Evolutionary conservation across 2,888 invertebrate genomes (phyloP).

Genomic region (Lacanobia wlatinum): DNA sequence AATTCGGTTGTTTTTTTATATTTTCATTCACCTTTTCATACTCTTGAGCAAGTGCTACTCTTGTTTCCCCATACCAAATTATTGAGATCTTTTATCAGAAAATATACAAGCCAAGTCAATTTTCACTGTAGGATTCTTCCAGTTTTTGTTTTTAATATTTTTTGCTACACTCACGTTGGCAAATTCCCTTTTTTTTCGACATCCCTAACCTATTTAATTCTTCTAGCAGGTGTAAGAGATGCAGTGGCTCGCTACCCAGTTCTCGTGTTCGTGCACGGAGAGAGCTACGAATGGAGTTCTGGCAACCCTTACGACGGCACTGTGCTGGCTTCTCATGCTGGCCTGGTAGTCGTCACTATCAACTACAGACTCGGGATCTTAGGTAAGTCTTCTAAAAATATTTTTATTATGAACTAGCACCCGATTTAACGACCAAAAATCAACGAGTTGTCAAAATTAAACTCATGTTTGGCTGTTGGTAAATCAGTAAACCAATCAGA

Average conservation of each 20-base stretch:
- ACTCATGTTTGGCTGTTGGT: not conserved
- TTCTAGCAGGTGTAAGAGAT: conserved; percentile 92
- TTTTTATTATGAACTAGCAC: not conserved
- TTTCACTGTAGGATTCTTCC: not conserved
- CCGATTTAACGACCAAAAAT: not conserved
- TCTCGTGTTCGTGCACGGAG: conserved; percentile 98
- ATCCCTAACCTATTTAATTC: conserved; percentile 47
- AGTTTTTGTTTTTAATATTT: too few species aligned
- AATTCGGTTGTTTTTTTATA: too few species aligned
- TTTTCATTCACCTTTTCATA: too few species aligned
- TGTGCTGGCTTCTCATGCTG: conserved; percentile 98
- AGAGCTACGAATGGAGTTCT: conserved; percentile 99
- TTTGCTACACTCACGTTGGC: not conserved
- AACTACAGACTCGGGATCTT: conserved; percentile 95
- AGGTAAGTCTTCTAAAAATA: conserved; percentile 90
- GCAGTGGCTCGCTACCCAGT: conserved; percentile 94
- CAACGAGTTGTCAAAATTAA: not conserved
- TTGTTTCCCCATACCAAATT: too few species aligned
- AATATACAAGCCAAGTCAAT: not conserved
- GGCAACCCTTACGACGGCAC: conserved; percentile 99
- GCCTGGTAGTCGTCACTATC: conserved; percentile 96
- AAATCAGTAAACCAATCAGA: not conserved
- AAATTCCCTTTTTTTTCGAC: not conserved
- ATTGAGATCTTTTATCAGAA: not conserved
- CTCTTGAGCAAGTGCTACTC: too few species aligned